Evolutionary conservation across 1,140 invertebrate species (phyloP).

Genomic region (Trichomalopsis sarcophagae): DNA sequence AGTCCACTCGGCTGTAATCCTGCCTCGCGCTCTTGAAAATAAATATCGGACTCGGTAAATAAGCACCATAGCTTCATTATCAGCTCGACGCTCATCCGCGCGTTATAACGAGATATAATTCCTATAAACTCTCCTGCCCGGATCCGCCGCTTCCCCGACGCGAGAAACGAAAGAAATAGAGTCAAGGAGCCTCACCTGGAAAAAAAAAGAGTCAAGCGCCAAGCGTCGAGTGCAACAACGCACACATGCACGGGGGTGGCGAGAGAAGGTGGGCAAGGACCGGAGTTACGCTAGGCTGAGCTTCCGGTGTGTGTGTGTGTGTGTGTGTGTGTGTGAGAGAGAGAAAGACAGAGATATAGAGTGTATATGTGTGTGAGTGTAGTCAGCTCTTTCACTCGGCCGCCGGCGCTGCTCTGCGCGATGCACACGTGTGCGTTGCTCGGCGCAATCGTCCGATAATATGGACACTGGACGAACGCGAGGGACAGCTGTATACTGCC

Average conservation of each 20-base stretch:
- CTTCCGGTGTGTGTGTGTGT: slow-evolving; percentile 63
- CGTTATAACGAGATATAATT: not conserved
- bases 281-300: slow-evolving; percentile 69
- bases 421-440: not conserved
- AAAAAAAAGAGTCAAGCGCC: not conserved
- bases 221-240: not conserved
- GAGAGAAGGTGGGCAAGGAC: slow-evolving; percentile 57
- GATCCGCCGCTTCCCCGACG: not conserved
- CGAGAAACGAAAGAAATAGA: not conserved
- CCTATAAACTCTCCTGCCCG: not conserved
- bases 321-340: slow-evolving; percentile 33
- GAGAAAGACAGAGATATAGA: no score
- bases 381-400: slow-evolving; percentile 53
- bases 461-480: slow-evolving; percentile 22
- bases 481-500: no score
- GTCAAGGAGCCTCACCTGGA: not conserved
- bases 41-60: not conserved
- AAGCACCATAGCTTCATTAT: no score
- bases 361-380: no score
- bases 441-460: slow-evolving; percentile 46
- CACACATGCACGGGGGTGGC: not conserved
- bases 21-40: not conserved
- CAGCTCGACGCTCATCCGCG: no score
- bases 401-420: slow-evolving; percentile 55
- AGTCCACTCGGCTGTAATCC: no score